Conservation (phyloP, 1,140 invertebrate species). For the Nephila pilipes region DNA sequence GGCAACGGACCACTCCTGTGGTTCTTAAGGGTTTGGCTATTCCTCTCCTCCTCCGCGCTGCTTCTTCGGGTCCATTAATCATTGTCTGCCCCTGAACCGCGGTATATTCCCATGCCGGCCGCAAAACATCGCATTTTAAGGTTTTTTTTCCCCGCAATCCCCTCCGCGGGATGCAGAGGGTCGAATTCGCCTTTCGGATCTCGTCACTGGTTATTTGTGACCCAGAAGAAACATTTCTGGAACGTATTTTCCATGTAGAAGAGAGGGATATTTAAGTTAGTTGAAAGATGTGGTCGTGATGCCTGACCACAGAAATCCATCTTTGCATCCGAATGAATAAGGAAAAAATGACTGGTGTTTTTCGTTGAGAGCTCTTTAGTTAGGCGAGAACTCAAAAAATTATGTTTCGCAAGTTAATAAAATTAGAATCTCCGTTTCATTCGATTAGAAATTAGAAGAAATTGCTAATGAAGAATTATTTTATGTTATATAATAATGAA, state of each 20-base stretch:
- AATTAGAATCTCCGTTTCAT: too few species aligned
- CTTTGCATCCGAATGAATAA: neutral
- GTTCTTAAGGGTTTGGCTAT: conserved; percentile 68
- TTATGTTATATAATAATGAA: too few species aligned
- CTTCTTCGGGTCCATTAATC: conserved; percentile 71
- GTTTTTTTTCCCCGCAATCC: conserved; percentile 29
- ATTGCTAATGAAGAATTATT: too few species aligned
- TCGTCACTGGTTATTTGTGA: conserved; percentile 54
- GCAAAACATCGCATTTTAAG: conserved; percentile 76
- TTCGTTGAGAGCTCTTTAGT: neutral
- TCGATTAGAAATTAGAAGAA: too few species aligned
- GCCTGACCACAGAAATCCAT: conserved; percentile 8
- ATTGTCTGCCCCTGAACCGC: conserved; percentile 68
- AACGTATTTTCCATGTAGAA: neutral
- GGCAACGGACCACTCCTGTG: conserved; percentile 68
- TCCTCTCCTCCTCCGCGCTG: neutral
- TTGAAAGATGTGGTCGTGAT: neutral
- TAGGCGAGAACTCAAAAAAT: too few species aligned
- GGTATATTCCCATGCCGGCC: conserved; percentile 63
- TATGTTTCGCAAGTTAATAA: too few species aligned
- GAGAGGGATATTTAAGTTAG: neutral
- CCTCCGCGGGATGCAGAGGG: neutral
- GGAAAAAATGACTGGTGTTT: too few species aligned
- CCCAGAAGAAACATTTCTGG: conserved; percentile 12
- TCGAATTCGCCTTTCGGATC: neutral